phyloP scores from a whole-genome alignment of 2,113 vertebrate species.

The Oncorhynchus nerka region DNA sequence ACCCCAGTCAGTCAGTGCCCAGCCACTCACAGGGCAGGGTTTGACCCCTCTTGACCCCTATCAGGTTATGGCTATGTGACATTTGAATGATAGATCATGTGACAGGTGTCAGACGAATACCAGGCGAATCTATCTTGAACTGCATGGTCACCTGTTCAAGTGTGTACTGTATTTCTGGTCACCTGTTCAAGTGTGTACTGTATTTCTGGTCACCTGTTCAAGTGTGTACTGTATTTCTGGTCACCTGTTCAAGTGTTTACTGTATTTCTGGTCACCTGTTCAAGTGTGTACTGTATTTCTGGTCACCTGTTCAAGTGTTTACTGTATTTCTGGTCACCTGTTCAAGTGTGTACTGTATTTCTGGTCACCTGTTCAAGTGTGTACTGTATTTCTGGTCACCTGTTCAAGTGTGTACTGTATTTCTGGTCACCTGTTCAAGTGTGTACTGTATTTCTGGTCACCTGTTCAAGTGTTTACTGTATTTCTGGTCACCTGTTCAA shows the following conservation, averaged over 20 bases:
- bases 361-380: not conserved
- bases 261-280: no score
- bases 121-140: not conserved
- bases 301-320: not conserved
- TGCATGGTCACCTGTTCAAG: no score
- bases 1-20: conserved; percentile 31
- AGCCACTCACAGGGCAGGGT: conserved; percentile 33
- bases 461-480: conserved; percentile 25
- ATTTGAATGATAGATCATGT: conserved; percentile 39
- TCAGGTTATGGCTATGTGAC: conserved; percentile 33
- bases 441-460: not conserved
- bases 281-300: no score
- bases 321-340: not conserved
- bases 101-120: conserved; percentile 27
- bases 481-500: not conserved
- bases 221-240: not conserved
- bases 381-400: no score
- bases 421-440: not conserved
- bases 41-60: no score
- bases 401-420: no score
- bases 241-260: not conserved
- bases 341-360: conserved; percentile 19
- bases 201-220: conserved; percentile 15
- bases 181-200: not conserved
- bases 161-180: not conserved